Conservation (phyloP, 2,888 invertebrate species). For the Drosophila paramelanica region DNA sequence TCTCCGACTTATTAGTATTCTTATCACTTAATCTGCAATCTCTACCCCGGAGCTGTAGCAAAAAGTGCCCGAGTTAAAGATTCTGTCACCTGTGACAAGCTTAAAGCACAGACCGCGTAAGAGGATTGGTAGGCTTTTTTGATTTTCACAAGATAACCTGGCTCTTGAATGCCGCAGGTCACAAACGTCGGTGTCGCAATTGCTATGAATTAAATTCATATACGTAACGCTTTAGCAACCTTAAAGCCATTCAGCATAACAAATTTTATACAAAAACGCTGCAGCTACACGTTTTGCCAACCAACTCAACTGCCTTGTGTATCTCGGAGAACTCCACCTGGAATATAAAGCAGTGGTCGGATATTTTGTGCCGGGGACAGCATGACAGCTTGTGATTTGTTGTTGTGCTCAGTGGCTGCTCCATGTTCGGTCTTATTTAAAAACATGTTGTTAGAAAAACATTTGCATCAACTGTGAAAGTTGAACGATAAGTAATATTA, state of each 20-base stretch:
- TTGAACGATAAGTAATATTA: neutral
- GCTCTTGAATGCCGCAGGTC: neutral
- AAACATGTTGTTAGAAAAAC: neutral
- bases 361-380: neutral
- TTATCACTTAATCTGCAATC: neutral
- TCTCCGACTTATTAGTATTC: neutral
- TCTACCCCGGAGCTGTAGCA: neutral
- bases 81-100: neutral
- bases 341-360: neutral
- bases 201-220: neutral
- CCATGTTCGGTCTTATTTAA: neutral
- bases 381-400: neutral
- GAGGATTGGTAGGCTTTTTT: neutral
- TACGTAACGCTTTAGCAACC: neutral
- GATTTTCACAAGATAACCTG: neutral
- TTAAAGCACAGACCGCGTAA: neutral
- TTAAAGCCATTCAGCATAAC: neutral
- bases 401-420: neutral
- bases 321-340: neutral
- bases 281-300: no score
- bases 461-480: neutral
- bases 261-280: no score
- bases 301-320: no score
- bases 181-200: no score
- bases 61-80: neutral